A percentile compares a stretch with the other conserved stretches of the same genome.
Evolutionary conservation across 1,140 invertebrate genomes (phyloP).

Genomic region (Drosophila lowei): DNA sequence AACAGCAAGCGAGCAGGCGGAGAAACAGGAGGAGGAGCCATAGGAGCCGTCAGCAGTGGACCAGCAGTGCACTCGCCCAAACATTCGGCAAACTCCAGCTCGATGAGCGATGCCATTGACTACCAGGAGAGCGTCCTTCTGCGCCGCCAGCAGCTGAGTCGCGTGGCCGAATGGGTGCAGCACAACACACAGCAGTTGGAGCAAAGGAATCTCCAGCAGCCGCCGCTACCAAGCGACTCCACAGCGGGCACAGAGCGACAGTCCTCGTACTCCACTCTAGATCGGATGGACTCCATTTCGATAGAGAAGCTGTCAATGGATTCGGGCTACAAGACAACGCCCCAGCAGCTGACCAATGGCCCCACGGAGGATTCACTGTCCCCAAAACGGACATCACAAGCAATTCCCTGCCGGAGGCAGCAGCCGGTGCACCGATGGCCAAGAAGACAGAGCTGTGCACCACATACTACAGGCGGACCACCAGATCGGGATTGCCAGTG

Average conservation of each 20-base stretch:
- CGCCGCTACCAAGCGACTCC: slow-evolving; percentile 58
- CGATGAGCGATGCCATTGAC: slow-evolving; percentile 74
- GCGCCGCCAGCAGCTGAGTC: slow-evolving; percentile 86
- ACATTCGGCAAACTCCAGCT: slow-evolving; percentile 76
- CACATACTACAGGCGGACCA: slow-evolving; percentile 75
- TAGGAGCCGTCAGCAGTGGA: neutral
- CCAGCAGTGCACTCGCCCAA: slow-evolving; percentile 47
- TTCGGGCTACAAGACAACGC: slow-evolving; percentile 80
- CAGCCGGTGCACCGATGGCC: neutral
- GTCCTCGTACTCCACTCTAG: slow-evolving; percentile 75
- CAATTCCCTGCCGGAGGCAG: slow-evolving; percentile 50
- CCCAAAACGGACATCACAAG: slow-evolving; percentile 72
- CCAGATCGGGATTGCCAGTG: slow-evolving; percentile 72
- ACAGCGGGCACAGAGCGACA: slow-evolving; percentile 72
- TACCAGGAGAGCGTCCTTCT: slow-evolving; percentile 82
- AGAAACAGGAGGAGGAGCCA: neutral
- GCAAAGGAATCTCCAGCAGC: slow-evolving; percentile 64
- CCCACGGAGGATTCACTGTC: slow-evolving; percentile 73
- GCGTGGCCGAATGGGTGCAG: slow-evolving; percentile 88
- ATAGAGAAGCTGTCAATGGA: slow-evolving; percentile 81
- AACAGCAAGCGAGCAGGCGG: neutral
- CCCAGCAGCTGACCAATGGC: slow-evolving; percentile 73
- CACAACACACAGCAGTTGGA: slow-evolving; percentile 83
- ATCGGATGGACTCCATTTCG: slow-evolving; percentile 78
- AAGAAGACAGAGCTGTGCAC: slow-evolving; percentile 67